A percentile compares a stretch with the other conserved stretches of the same genome.
phyloP scores from a whole-genome alignment of 2,113 vertebrate species.

The Hassar affinis region DNA sequence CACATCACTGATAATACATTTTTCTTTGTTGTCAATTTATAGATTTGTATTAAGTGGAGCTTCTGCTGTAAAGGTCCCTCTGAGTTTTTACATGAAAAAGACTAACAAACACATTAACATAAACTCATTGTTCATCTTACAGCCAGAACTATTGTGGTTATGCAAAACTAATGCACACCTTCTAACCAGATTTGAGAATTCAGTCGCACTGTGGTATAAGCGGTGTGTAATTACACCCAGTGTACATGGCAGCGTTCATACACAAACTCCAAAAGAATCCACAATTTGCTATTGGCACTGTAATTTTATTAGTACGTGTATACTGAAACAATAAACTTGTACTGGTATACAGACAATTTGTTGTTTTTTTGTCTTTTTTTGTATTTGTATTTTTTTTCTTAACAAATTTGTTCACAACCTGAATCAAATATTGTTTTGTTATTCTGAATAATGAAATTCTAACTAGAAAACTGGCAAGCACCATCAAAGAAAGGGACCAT shows the following conservation, averaged over 20 bases:
- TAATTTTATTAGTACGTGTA: constrained; percentile 96
- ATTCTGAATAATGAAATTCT: constrained; percentile 91
- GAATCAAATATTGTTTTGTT: constrained; percentile 96
- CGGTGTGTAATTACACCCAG: background rate
- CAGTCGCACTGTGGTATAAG: background rate
- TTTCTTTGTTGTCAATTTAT: background rate
- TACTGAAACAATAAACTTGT: constrained; percentile 97
- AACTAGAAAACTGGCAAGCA: constrained; percentile 97
- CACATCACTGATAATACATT: background rate
- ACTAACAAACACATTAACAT: background rate
- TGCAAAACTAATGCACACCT: background rate
- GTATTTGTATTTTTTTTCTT: constrained; percentile 64
- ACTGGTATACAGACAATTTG: constrained; percentile 95
- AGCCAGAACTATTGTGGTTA: background rate
- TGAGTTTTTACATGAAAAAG: background rate
- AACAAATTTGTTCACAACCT: constrained; percentile 97
- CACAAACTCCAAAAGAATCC: constrained; percentile 45
- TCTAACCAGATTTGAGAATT: background rate
- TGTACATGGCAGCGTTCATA: background rate
- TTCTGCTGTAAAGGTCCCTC: background rate
- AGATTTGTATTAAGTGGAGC: background rate
- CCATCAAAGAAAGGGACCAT: constrained; percentile 95
- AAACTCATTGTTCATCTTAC: background rate
- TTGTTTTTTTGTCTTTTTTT: constrained; percentile 71
- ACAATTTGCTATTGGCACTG: constrained; percentile 84